These are phyloP conservation scores for Dendropsophus ebraccatus DNA, from an alignment of 2,113 vertebrate species.

Conservation along the genomic window DNA sequence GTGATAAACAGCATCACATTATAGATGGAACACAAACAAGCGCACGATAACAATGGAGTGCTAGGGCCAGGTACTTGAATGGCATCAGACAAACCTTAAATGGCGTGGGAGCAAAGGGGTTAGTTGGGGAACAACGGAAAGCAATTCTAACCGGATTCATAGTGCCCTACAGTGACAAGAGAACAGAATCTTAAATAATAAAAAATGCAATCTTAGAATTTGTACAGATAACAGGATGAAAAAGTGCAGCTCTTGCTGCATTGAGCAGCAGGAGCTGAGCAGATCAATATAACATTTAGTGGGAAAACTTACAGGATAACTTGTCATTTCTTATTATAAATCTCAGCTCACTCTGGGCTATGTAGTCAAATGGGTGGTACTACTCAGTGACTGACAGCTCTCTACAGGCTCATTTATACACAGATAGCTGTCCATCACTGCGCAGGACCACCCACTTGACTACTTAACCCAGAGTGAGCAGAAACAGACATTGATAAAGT, in stretches of 20 bases:
- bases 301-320: too few relatives aligned
- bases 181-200: conserved; percentile 68
- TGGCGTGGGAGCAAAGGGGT: conserved; percentile 95
- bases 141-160: conserved; percentile 88
- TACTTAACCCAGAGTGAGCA: too few relatives aligned
- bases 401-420: too few relatives aligned
- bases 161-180: conserved; percentile 89
- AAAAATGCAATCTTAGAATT: background rate
- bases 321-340: too few relatives aligned
- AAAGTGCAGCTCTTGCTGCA: background rate
- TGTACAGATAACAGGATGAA: background rate
- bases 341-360: too few relatives aligned
- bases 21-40: conserved; percentile 45
- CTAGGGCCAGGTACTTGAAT: conserved; percentile 44
- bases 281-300: too few relatives aligned
- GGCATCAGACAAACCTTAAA: conserved; percentile 93
- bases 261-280: too few relatives aligned
- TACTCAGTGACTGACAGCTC: too few relatives aligned
- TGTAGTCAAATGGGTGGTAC: too few relatives aligned
- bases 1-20: conserved; percentile 6
- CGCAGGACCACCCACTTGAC: too few relatives aligned
- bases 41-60: conserved; percentile 55
- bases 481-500: too few relatives aligned
- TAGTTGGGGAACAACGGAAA: conserved; percentile 92
- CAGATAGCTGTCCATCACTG: too few relatives aligned